These are phyloP conservation scores for Saccopteryx bilineata DNA, from an alignment of 2,113 vertebrate genomes.

Conservation along the genomic window DNA sequence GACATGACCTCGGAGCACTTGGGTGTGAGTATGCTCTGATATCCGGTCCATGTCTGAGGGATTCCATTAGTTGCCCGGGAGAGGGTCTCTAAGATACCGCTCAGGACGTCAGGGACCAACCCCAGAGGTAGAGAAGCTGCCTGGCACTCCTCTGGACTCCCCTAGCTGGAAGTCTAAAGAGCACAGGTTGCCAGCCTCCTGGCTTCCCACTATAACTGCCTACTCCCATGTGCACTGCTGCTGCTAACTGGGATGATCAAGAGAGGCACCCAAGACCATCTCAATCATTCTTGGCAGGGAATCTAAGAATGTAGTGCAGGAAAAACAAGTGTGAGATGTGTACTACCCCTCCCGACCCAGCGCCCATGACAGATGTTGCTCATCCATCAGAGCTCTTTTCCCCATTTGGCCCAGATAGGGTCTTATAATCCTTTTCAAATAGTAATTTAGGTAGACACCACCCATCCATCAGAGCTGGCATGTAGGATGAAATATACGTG, in stretches of 20 bases:
- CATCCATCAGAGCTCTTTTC: slow-evolving; percentile 73
- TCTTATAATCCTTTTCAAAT: slow-evolving; percentile 77
- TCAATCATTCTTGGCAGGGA: neutral
- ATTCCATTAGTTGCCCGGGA: neutral
- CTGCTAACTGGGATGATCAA: neutral
- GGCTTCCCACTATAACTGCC: neutral
- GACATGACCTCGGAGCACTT: neutral
- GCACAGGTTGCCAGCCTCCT: neutral
- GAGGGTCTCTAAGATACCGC: neutral
- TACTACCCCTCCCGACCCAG: neutral
- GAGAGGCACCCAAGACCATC: neutral
- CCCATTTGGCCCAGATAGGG: slow-evolving; percentile 62
- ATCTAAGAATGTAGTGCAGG: neutral
- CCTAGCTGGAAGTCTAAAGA: neutral
- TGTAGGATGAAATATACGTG: slow-evolving; percentile 50
- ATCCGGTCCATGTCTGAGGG: neutral
- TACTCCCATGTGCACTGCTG: fast-evolving
- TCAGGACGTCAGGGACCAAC: neutral
- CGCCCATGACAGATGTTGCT: slow-evolving; percentile 47
- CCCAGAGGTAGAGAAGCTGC: neutral
- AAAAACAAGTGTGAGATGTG: slow-evolving; percentile 50
- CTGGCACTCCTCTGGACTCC: neutral
- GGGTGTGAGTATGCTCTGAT: neutral
- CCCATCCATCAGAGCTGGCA: slow-evolving; percentile 75
- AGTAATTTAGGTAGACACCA: slow-evolving; percentile 75